Evolutionary conservation across 2,888 invertebrate species (phyloP).

Genomic region (Noctua janthina): DNA sequence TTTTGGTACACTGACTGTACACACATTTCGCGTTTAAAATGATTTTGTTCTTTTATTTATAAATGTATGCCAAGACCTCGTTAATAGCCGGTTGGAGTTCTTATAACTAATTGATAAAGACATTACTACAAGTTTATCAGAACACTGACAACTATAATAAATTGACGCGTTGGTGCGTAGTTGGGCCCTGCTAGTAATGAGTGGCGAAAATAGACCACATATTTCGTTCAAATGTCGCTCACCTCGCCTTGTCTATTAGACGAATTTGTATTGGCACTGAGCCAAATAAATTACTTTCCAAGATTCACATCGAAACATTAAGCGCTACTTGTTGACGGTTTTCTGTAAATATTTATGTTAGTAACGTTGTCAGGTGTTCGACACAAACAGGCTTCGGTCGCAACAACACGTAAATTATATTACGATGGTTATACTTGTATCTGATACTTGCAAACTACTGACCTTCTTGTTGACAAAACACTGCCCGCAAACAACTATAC

Average conservation of each 20-base stretch:
- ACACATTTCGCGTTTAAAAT: conserved; percentile 36
- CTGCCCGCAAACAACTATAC: conserved; percentile 1
- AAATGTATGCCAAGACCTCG: conserved; percentile 51
- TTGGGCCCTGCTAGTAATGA: conserved; percentile 74
- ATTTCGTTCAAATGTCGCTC: conserved; percentile 84
- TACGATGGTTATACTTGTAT: conserved; percentile 42
- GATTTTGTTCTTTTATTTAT: conserved; percentile 58
- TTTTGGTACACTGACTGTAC: conserved; percentile 53
- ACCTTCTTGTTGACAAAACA: conserved; percentile 29
- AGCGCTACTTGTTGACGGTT: conserved; percentile 56
- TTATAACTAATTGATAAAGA: conserved; percentile 57
- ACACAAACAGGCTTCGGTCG: conserved; percentile 55
- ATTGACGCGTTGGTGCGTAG: conserved; percentile 56
- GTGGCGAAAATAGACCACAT: conserved; percentile 82
- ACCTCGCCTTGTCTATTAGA: conserved; percentile 81
- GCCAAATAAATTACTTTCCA: conserved; percentile 84
- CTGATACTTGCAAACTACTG: conserved; percentile 11
- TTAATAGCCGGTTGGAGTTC: conserved; percentile 29
- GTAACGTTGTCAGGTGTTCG: conserved; percentile 56
- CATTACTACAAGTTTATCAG: conserved; percentile 54
- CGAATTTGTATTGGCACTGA: conserved; percentile 81
- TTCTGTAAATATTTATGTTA: conserved; percentile 78
- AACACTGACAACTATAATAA: conserved; percentile 49
- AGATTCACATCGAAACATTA: conserved; percentile 71
- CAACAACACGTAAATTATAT: conserved; percentile 54